phyloP scores from a whole-genome alignment of 2,797 vertebrate genomes.

The Phoeniculus purpureus region DNA sequence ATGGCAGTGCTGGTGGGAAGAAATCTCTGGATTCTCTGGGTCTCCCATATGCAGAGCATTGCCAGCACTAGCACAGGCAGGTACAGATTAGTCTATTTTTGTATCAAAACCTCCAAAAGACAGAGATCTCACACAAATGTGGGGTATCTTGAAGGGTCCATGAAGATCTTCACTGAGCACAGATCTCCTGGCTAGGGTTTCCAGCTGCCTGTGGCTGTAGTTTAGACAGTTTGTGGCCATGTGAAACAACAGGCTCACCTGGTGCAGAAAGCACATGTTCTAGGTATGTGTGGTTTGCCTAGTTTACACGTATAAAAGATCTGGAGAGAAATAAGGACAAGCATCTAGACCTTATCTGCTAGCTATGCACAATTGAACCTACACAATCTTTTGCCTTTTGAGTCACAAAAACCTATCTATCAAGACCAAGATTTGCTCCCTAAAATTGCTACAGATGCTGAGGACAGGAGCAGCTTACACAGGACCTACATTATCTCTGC shows the following conservation, averaged over 20 bases:
- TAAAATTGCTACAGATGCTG: background rate
- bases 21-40: background rate
- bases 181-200: background rate
- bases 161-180: background rate
- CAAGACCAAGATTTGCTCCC: background rate
- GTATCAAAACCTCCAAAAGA: background rate
- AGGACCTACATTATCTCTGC: background rate
- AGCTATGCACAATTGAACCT: background rate
- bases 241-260: background rate
- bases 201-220: background rate
- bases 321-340: background rate
- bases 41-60: background rate
- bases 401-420: background rate
- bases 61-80: background rate
- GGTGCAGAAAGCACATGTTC: background rate
- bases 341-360: background rate
- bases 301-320: background rate
- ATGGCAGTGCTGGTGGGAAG: background rate
- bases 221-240: background rate
- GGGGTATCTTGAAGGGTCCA: background rate
- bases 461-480: background rate
- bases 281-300: background rate
- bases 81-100: background rate
- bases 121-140: background rate
- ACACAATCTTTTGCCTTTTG: background rate